Conservation (phyloP, 2,113 vertebrate genomes). For the Gambusia holbrooki region DNA sequence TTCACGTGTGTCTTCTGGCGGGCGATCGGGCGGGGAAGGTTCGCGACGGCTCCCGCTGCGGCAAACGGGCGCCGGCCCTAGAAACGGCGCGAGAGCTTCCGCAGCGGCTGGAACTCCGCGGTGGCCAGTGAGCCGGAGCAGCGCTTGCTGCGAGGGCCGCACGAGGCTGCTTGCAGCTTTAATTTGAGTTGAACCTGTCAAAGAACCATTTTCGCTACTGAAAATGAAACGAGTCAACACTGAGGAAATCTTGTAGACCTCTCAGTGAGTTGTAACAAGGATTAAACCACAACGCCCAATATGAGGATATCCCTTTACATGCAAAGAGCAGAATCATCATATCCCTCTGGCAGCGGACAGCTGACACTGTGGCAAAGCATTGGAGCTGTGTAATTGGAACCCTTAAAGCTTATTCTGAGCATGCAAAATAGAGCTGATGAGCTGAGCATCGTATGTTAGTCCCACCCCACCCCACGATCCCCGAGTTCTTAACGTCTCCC, state of each 20-base stretch:
- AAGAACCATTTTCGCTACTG: conserved; percentile 48
- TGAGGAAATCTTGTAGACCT: conserved; percentile 20
- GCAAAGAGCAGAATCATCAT: conserved; percentile 80
- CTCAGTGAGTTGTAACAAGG: conserved; percentile 51
- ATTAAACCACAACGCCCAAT: conserved; percentile 69
- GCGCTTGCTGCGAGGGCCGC: too few relatives aligned
- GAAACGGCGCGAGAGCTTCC: too few relatives aligned
- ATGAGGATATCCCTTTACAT: conserved; percentile 75
- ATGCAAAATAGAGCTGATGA: conserved; percentile 70
- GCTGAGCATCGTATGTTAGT: conserved; percentile 65
- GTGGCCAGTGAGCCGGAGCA: too few relatives aligned
- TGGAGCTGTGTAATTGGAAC: conserved; percentile 78
- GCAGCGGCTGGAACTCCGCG: too few relatives aligned
- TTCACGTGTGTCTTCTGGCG: too few relatives aligned
- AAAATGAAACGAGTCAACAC: conserved; percentile 19
- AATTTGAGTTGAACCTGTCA: background rate
- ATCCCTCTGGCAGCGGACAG: conserved; percentile 74
- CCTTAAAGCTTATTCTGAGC: conserved; percentile 78
- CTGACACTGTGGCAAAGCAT: conserved; percentile 78
- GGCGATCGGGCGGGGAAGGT: too few relatives aligned
- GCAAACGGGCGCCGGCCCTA: too few relatives aligned
- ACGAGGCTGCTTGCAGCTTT: too few relatives aligned
- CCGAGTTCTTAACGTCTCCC: conserved; percentile 50
- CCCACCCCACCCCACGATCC: conserved; percentile 31
- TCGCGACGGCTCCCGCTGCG: too few relatives aligned